Base-by-base conservation (phyloP, 2,888 invertebrate species). In the Slavum lentiscoides region DNA sequence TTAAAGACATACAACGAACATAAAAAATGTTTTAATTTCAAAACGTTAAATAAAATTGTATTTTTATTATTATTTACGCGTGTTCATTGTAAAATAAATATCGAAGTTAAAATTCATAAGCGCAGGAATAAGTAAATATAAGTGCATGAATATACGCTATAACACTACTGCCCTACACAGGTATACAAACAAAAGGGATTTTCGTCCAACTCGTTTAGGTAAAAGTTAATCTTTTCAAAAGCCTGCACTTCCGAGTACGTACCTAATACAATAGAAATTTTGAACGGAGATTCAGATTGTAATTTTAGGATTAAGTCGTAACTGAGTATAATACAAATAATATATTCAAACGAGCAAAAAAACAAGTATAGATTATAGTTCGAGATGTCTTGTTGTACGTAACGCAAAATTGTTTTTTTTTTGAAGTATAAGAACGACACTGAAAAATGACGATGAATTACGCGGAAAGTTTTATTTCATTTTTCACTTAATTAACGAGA, bases 141-240 rank as follows among this genome's bases (percentile, higher is more conserved):
- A 3, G n/a, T 13, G 13, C 21, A 17, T n/a, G 6, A 7, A 23
- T n/a, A 1, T 66, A 62, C 13, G 13, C 13, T 64, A 23, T 21
- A 64, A 19, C 3, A 49, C 67, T n/a, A 13, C 15, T 13, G 13
- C 8, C 15, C n/a, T n/a, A 37, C 37, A 49, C 49, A 62, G 23
- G 23, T 23, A 53, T 61, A 21, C 17, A 64, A 74, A 64, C 61
- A 62, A 74, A 74, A 74, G 19, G 15, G 62, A 30, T 30, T 62
- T n/a, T 49, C 19, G 4, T 64, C 19, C n/a, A 49, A 64, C 30
- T 62, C 30, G 30, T 64, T 74, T 74, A 30, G 53, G 19, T 7
- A 55, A 55, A 74, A 74, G 39, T 55, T 66, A 53, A 55, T 74
- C 53, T 55, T 55, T 74, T 37, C 49, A 23, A 43, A 30, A 64